Evolutionary conservation across 2,113 vertebrate genomes (phyloP).

Genomic region (Hemiprocne comata): DNA sequence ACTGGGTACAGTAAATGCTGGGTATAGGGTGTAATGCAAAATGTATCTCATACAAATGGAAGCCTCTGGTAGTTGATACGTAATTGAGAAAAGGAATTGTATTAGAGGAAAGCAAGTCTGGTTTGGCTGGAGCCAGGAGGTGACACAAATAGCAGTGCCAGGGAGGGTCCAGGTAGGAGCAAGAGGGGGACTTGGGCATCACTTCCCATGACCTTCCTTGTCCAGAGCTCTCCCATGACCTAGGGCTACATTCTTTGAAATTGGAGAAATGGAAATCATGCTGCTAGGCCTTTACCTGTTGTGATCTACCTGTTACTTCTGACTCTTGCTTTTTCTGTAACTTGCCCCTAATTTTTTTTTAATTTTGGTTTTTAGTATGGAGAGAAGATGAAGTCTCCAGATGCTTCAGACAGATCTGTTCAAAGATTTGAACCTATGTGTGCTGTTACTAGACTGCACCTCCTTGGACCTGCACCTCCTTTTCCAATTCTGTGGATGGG

Average conservation of each 20-base stretch:
- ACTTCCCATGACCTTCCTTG: not conserved
- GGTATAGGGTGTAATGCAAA: not conserved
- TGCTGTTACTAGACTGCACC: not conserved
- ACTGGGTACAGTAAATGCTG: not conserved
- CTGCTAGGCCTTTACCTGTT: not conserved
- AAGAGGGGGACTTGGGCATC: not conserved
- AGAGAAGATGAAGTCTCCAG: not conserved
- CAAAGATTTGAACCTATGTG: not conserved
- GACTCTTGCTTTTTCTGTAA: fast-evolving
- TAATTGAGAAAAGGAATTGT: not conserved
- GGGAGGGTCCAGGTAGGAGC: not conserved
- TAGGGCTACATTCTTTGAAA: not conserved
- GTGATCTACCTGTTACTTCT: not conserved
- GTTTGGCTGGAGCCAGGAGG: not conserved
- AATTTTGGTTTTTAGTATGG: not conserved
- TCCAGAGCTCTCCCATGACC: not conserved
- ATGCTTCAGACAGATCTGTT: not conserved
- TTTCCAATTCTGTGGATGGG: not conserved
- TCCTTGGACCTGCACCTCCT: not conserved
- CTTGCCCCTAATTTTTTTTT: not conserved
- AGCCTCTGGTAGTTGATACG: not conserved
- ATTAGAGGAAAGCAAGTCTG: not conserved
- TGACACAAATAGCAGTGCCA: not conserved
- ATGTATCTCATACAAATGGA: not conserved
- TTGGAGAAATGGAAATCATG: not conserved